Percentiles rank a stretch among this genome's conserved stretches.
phyloP scores from a whole-genome alignment of 2,797 vertebrate species.

The Coendou prehensilis region DNA sequence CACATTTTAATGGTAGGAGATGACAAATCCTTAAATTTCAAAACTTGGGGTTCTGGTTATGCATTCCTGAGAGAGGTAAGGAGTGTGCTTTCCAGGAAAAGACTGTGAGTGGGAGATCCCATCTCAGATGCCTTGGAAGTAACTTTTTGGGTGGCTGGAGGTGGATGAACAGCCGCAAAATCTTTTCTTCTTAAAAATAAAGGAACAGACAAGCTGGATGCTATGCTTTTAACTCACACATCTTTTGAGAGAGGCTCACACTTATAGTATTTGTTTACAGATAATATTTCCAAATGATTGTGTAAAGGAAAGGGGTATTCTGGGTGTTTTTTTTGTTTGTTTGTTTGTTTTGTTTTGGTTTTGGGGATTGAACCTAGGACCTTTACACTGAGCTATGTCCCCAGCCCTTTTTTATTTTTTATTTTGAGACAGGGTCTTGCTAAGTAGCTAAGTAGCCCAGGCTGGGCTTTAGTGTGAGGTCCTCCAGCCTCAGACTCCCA shows the following conservation, averaged over 20 bases:
- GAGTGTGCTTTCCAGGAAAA: not conserved
- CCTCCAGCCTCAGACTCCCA: not conserved
- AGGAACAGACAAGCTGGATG: not conserved
- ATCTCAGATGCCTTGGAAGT: not conserved
- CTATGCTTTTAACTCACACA: not conserved
- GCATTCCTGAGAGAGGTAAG: not conserved
- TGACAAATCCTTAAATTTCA: not conserved
- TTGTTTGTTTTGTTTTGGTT: not conserved
- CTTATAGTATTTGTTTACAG: slow-evolving; percentile 53
- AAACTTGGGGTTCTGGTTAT: not conserved
- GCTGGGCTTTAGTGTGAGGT: not conserved
- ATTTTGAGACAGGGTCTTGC: not conserved
- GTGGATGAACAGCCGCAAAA: not conserved
- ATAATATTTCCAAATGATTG: slow-evolving; percentile 43
- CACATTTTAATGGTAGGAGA: slow-evolving; percentile 14
- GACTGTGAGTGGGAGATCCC: not conserved
- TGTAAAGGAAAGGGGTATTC: not conserved
- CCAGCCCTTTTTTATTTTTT: not conserved
- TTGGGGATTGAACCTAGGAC: not conserved
- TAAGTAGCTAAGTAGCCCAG: not conserved
- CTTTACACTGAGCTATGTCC: not conserved
- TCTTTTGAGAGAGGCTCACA: slow-evolving; percentile 31
- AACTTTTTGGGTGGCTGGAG: not conserved
- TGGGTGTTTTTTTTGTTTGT: not conserved
- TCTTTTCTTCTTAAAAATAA: not conserved